Conservation (phyloP, 2,113 vertebrate species). For the Struthio camelus region DNA sequence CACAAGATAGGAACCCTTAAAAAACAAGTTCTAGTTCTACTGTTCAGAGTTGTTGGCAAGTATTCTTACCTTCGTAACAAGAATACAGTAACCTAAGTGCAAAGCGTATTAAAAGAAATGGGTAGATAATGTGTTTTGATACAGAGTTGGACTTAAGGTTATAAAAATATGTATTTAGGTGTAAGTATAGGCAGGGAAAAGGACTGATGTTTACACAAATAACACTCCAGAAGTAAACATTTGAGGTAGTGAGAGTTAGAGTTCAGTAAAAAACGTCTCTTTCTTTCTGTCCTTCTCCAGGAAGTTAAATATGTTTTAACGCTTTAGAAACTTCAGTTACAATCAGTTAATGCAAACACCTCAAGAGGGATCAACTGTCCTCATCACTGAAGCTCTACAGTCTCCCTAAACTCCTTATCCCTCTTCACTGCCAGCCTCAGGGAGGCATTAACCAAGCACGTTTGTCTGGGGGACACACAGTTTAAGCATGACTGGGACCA, state of each 20-base stretch:
- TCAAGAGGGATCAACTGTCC: not conserved
- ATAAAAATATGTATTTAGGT: not conserved
- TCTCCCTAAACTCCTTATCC: not conserved
- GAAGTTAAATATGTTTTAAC: not conserved
- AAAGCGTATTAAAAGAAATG: not conserved
- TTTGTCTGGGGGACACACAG: not conserved
- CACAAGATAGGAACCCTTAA: not conserved
- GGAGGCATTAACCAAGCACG: not conserved
- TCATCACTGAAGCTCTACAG: not conserved
- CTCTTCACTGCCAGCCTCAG: not conserved
- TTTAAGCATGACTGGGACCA: fast-evolving
- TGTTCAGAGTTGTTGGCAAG: not conserved
- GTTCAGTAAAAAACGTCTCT: not conserved
- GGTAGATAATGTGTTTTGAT: not conserved
- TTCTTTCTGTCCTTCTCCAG: not conserved
- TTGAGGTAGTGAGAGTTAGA: not conserved
- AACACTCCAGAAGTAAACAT: not conserved
- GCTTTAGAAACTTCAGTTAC: not conserved
- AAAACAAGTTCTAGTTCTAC: not conserved
- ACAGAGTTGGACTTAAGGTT: not conserved
- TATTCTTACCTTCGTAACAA: not conserved
- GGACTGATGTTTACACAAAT: not conserved
- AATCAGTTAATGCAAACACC: not conserved
- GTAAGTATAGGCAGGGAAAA: not conserved
- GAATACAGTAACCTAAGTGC: not conserved